phyloP scores from a whole-genome alignment of 2,888 invertebrate species.

The Epinotia brunnichana region DNA sequence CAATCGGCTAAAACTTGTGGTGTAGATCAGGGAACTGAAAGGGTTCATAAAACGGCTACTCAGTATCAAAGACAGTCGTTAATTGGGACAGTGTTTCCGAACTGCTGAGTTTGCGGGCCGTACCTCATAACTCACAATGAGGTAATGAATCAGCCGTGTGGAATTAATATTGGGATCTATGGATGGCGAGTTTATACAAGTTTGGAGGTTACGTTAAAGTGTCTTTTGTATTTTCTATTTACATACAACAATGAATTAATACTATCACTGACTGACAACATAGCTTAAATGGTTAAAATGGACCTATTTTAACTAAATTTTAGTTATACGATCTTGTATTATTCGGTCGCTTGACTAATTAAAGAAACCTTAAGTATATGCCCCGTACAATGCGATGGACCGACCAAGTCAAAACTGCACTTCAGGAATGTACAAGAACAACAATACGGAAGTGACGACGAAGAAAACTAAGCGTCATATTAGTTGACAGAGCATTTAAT shows the following conservation, averaged over 20 bases:
- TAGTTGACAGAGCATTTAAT: no score
- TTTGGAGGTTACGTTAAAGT: background rate
- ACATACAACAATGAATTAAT: background rate
- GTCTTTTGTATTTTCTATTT: background rate
- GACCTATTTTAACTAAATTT: background rate
- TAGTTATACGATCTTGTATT: no score
- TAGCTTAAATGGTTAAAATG: background rate
- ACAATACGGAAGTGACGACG: no score
- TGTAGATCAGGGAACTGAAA: background rate
- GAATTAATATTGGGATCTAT: slow-evolving; percentile 1
- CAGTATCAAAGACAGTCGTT: slow-evolving; percentile 18
- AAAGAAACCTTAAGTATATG: no score
- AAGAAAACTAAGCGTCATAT: no score
- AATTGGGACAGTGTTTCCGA: slow-evolving; percentile 33
- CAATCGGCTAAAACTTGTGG: background rate
- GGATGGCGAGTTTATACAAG: background rate
- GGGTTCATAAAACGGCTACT: slow-evolving; percentile 1
- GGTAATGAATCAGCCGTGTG: slow-evolving; percentile 22
- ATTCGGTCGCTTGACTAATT: no score
- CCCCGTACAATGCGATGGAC: no score
- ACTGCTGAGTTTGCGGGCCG: slow-evolving; percentile 28
- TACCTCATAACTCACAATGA: slow-evolving; percentile 22
- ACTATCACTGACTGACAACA: background rate
- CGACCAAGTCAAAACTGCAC: no score
- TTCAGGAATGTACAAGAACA: no score